phyloP scores from a whole-genome alignment of 2,113 vertebrate genomes.

The Pandion haliaetus region DNA sequence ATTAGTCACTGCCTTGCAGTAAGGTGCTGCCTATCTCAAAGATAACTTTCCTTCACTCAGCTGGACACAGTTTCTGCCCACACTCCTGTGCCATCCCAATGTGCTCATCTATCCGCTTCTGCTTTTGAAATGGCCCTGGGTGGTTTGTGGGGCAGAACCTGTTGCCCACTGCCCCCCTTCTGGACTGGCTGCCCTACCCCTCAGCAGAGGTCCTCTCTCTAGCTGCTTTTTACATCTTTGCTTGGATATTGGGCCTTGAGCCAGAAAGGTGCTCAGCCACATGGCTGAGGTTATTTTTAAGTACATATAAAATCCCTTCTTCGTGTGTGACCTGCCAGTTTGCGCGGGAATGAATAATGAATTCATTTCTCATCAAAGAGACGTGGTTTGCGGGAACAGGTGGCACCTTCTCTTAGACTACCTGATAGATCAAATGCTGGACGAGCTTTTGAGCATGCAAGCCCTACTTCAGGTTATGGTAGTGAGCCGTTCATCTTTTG shows the following conservation, averaged over 20 bases:
- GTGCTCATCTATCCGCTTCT: neutral
- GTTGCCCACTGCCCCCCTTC: neutral
- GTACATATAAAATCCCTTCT: neutral
- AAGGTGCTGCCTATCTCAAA: neutral
- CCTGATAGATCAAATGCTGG: too few relatives aligned
- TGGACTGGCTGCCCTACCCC: neutral
- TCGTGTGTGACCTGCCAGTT: neutral
- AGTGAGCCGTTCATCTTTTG: neutral
- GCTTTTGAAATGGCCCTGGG: neutral
- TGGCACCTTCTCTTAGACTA: neutral
- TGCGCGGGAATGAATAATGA: neutral
- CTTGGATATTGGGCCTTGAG: neutral
- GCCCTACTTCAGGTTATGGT: neutral
- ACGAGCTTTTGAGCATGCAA: fast-evolving
- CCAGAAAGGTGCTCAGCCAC: neutral
- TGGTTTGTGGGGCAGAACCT: neutral
- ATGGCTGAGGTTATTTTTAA: neutral
- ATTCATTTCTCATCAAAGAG: neutral
- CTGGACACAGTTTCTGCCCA: neutral
- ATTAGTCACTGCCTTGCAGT: neutral
- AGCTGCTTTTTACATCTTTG: neutral
- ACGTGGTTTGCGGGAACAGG: neutral
- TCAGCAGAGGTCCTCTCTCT: neutral
- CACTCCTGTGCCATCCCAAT: fast-evolving
- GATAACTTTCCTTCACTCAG: neutral